phyloP scores from a whole-genome alignment of 1,140 invertebrate species.

The Eriosoma lanigerum region DNA sequence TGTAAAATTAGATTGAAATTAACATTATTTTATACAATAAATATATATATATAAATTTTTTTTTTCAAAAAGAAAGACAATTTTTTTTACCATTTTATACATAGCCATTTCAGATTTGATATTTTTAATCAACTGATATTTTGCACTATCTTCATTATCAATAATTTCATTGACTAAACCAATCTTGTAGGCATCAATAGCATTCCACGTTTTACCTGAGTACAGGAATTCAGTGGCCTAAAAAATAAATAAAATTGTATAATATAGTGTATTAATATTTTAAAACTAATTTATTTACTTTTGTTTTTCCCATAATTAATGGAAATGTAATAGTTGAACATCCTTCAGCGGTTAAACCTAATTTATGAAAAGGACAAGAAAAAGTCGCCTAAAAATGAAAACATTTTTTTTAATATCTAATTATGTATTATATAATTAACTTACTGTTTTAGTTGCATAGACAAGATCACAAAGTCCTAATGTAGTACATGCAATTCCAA shows the following conservation, averaged over 20 bases:
- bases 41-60: background rate
- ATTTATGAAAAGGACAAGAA: constrained; percentile 77
- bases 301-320: constrained; percentile 74
- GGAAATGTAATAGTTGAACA: constrained; percentile 84
- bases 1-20: constrained; percentile 21
- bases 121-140: constrained; percentile 34
- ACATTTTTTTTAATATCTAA: constrained; percentile 56
- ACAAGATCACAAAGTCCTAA: constrained; percentile 85
- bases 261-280: background rate
- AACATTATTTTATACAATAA: background rate
- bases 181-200: constrained; percentile 70
- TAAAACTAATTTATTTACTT: constrained; percentile 60
- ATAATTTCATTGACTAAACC: constrained; percentile 75
- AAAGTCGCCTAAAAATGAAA: constrained; percentile 73
- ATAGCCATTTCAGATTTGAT: constrained; percentile 3
- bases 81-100: constrained; percentile 22
- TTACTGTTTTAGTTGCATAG: constrained; percentile 75
- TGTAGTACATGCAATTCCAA: constrained; percentile 84
- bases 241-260: background rate
- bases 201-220: constrained; percentile 77
- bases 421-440: constrained; percentile 9
- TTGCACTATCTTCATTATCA: constrained; percentile 57
- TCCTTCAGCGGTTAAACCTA: constrained; percentile 82
- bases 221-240: constrained; percentile 50
- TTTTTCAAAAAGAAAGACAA: background rate